Evolutionary conservation across 2,113 vertebrate genomes (phyloP).

Genomic region (Dermatemys mawii): DNA sequence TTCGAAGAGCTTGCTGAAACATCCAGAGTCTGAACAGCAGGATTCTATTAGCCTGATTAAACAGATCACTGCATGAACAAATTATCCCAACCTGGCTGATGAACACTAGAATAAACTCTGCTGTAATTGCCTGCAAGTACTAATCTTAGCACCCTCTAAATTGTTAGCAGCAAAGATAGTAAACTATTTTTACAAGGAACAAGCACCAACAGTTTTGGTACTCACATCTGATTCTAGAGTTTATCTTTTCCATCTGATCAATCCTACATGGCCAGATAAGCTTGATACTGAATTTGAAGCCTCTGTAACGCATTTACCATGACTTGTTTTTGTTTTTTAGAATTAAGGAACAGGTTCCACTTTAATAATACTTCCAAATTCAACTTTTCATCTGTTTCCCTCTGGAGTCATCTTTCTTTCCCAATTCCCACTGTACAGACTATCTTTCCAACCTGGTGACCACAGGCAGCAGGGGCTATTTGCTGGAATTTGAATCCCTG

Average conservation of each 20-base stretch:
- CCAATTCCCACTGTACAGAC: background rate
- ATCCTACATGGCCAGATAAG: background rate
- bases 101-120: background rate
- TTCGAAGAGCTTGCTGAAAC: background rate
- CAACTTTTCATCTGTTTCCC: slow-evolving; percentile 21
- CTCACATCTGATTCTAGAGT: background rate
- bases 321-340: background rate
- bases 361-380: slow-evolving; percentile 13
- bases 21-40: background rate
- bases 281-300: background rate
- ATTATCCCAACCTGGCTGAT: background rate
- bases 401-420: slow-evolving; percentile 7
- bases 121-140: background rate
- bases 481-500: background rate
- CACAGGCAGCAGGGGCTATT: background rate
- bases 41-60: background rate
- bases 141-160: background rate
- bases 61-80: background rate
- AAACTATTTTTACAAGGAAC: background rate
- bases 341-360: slow-evolving; percentile 23
- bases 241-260: background rate
- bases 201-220: background rate
- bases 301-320: background rate
- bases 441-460: slow-evolving; percentile 11
- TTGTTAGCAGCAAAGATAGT: background rate